A percentile compares a stretch with the other conserved stretches of the same genome.
Evolutionary conservation across 2,888 invertebrate genomes (phyloP).

Genomic region (Galerucella pusilla): DNA sequence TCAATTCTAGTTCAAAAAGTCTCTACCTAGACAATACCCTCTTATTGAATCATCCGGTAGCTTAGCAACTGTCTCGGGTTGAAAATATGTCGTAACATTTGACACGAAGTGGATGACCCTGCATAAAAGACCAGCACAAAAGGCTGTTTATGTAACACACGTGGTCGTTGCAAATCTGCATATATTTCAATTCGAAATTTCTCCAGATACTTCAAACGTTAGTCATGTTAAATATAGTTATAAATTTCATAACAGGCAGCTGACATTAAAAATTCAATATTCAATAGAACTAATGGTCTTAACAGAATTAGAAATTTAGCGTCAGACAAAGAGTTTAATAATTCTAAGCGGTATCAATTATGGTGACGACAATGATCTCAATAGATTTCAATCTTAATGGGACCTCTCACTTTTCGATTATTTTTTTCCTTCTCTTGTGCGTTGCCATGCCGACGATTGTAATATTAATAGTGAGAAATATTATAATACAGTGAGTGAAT

Average conservation of each 20-base stretch:
- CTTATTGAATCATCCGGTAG: neutral
- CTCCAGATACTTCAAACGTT: conserved; percentile 31
- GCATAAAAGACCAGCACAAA: neutral
- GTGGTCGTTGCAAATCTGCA: conserved; percentile 33
- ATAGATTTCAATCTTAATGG: conserved; percentile 22
- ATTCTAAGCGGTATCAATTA: conserved; percentile 13
- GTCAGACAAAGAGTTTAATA: conserved; percentile 23
- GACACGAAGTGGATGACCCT: conserved; percentile 4
- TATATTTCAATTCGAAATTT: conserved; percentile 34
- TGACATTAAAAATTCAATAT: conserved; percentile 17
- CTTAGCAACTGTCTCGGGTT: neutral
- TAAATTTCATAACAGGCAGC: conserved; percentile 7
- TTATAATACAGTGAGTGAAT: neutral
- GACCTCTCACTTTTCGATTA: conserved; percentile 23
- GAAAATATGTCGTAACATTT: neutral
- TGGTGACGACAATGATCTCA: conserved; percentile 25
- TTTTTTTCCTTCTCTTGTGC: neutral
- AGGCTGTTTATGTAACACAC: conserved; percentile 22
- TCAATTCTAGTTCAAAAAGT: too few relatives aligned
- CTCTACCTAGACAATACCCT: too few relatives aligned
- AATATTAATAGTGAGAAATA: neutral
- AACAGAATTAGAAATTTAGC: conserved; percentile 31
- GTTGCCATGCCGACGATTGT: neutral
- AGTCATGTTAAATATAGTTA: conserved; percentile 26
- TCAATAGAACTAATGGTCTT: conserved; percentile 20